Evolutionary conservation across 2,888 invertebrate genomes (phyloP), one percentile per base, ranked within the genome.

Genomic region (Phortica okadai): DNA sequence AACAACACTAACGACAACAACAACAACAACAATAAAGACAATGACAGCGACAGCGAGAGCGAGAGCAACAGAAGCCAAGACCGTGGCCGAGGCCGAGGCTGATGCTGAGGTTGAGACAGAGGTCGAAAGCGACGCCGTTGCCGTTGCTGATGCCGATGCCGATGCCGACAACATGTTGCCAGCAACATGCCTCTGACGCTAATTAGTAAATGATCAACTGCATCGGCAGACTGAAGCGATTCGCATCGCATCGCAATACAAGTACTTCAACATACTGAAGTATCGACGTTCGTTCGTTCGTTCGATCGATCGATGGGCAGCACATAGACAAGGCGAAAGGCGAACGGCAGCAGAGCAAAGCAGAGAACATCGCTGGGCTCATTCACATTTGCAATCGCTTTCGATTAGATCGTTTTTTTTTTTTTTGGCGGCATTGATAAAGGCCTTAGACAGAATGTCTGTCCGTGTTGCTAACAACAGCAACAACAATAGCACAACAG

Each of bases 151-250:
- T 21, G 41, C 14, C 42, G 33, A 4, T 33, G 33, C 33, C 33
- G 33, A 33, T 33, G 82, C 81, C 85, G 83, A 84, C 87, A 87
- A 84, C 83, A 85, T 85, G 87, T 88, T 86, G 85, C 86, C 78
- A 82, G 86, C 82, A 83, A 78, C 79, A 73, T 78, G 81, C 66
- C 41, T 16, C 82, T 89, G 89, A 89, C 89, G 85, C 86, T 89
- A 89, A 89, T 89, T 89, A 89, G 89, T 86, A 81, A 84, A 82
- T 80, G 80, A 79, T 79, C 62, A 11, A 50, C 21, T 25, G 25
- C 16, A 25, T 1, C 16, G 62, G 25, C 16, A 25, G 21, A 62
- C 21, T 10, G 62, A 56, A n/a, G 14, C 56, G 56, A 14, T 56
- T 62, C 10, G 62, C 16, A 62, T 62, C 21, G 33, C 21, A 62